phyloP scores from a whole-genome alignment of 1,140 invertebrate species.

The Halictus rubicundus region DNA sequence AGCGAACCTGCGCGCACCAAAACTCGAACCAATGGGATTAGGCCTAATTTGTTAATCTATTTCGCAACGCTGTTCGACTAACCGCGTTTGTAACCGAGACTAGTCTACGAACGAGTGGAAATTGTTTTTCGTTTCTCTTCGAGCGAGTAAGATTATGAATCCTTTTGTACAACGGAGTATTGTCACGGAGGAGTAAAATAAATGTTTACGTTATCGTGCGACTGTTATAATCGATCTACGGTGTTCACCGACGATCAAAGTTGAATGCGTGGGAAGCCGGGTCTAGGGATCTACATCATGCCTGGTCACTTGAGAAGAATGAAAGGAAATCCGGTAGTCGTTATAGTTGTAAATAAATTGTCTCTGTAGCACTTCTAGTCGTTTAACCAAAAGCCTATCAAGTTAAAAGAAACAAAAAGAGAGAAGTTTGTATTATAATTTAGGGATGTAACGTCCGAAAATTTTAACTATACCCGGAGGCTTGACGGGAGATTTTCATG shows the following conservation, averaged over 20 bases:
- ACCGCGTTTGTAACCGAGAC: neutral
- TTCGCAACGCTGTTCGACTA: neutral
- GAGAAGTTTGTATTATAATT: slow-evolving; percentile 33
- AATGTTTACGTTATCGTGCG: neutral
- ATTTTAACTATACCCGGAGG: slow-evolving; percentile 23
- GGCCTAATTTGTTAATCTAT: slow-evolving; percentile 13
- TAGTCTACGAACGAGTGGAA: neutral
- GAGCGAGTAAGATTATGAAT: too few species aligned
- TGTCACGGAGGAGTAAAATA: neutral
- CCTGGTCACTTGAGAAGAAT: neutral
- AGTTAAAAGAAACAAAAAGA: neutral
- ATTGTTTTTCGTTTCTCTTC: neutral
- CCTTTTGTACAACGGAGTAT: neutral
- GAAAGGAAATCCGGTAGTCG: neutral
- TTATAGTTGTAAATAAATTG: slow-evolving; percentile 40
- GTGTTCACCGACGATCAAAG: neutral
- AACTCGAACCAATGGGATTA: slow-evolving; percentile 1
- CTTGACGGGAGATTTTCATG: neutral
- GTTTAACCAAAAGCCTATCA: slow-evolving; percentile 6
- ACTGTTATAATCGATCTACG: slow-evolving; percentile 6
- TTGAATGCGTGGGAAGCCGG: neutral
- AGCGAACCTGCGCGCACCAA: slow-evolving; percentile 13
- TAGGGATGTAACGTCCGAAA: slow-evolving; percentile 9
- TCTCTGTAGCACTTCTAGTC: slow-evolving; percentile 35
- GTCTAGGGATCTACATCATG: neutral